These are phyloP conservation scores for Drosophila colorata DNA, from an alignment of 2,888 invertebrate genomes.

Conservation along the genomic window DNA sequence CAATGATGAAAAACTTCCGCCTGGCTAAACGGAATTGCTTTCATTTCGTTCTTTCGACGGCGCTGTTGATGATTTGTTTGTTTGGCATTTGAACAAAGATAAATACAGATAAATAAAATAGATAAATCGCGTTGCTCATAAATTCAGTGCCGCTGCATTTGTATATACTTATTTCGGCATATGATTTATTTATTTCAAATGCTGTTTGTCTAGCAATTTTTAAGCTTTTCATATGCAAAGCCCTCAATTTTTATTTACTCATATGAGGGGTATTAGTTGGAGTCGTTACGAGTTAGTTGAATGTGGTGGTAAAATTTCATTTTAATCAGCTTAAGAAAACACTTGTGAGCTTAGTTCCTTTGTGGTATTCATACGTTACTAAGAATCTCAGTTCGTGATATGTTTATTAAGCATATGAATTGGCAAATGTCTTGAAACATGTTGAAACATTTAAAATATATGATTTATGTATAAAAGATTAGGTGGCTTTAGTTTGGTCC, in stretches of 20 bases:
- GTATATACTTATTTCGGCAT: constrained; percentile 12
- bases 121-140: constrained; percentile 29
- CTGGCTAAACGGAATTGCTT: constrained; percentile 15
- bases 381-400: too few relatives aligned
- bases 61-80: constrained; percentile 58
- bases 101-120: constrained; percentile 56
- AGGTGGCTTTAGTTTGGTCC: too few relatives aligned
- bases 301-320: constrained; percentile 3
- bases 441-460: too few relatives aligned
- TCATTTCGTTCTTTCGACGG: constrained; percentile 11
- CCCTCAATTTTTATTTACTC: not conserved
- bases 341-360: constrained; percentile 1
- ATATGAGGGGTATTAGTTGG: constrained; percentile 8
- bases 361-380: constrained; percentile 8
- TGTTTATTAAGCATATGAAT: too few relatives aligned
- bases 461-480: too few relatives aligned
- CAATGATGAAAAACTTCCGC: constrained; percentile 71
- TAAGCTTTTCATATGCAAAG: constrained; percentile 16
- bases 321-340: constrained; percentile 14
- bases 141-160: constrained; percentile 17
- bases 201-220: constrained; percentile 15
- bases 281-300: constrained; percentile 13
- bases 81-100: constrained; percentile 33
- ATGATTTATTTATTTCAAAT: constrained; percentile 35
- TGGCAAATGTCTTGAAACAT: too few relatives aligned